phyloP scores from a whole-genome alignment of 2,113 vertebrate genomes.

The Lepidothrix coronata region DNA sequence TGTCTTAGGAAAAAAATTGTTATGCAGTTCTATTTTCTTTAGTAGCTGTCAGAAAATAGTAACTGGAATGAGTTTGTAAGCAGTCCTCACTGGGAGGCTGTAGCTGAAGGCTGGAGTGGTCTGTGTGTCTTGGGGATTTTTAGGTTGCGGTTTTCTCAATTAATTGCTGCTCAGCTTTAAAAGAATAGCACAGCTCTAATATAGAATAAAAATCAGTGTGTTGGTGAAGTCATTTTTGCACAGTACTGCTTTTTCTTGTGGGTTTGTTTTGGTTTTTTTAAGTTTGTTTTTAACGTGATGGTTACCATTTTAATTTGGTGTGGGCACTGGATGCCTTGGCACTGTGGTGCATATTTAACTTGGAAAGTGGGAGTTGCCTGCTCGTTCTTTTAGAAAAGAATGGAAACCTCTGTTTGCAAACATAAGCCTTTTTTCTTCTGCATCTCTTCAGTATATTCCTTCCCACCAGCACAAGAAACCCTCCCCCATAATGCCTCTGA shows the following conservation, averaged over 20 bases:
- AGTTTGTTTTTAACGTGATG: not conserved
- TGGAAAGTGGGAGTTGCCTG: not conserved
- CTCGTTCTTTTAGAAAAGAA: not conserved
- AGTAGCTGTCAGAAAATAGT: not conserved
- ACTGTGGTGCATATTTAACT: not conserved
- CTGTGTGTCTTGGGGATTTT: not conserved
- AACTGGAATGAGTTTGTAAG: not conserved
- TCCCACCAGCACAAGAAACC: not conserved
- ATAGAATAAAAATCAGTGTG: not conserved
- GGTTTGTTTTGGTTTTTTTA: not conserved
- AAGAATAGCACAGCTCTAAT: not conserved
- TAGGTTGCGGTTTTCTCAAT: not conserved
- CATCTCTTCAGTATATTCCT: not conserved
- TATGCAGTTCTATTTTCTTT: not conserved
- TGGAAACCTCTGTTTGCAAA: not conserved
- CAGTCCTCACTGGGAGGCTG: not conserved
- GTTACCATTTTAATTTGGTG: not conserved
- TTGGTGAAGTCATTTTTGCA: not conserved
- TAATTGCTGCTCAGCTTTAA: not conserved
- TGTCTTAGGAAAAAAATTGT: not conserved
- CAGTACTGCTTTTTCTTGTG: not conserved
- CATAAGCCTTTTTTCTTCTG: not conserved
- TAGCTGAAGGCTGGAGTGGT: not conserved
- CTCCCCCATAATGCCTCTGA: accelerated
- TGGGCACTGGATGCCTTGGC: not conserved